A percentile compares a stretch with the other conserved stretches of the same genome.
Conservation (phyloP, 2,888 invertebrate species). For the Phania funesta region DNA sequence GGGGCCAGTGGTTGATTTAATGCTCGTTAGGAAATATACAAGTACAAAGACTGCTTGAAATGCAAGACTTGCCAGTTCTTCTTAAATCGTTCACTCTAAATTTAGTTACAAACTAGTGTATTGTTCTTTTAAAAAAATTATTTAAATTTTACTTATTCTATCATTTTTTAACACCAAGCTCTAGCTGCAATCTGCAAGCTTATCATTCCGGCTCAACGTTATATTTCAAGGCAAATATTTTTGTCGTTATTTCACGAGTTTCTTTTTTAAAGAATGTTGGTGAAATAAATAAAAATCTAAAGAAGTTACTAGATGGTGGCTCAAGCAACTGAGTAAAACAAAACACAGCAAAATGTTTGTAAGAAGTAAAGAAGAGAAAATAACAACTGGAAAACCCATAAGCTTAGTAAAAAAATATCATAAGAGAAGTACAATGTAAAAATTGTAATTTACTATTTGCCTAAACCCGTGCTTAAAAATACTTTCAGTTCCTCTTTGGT, state of each 20-base stretch:
- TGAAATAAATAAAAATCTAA: constrained; percentile 27
- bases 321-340: background rate
- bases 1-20: background rate
- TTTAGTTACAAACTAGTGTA: no score
- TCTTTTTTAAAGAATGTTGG: constrained; percentile 40
- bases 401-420: constrained; percentile 64
- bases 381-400: constrained; percentile 46
- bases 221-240: constrained; percentile 19
- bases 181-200: no score
- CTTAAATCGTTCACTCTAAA: no score
- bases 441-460: constrained; percentile 69
- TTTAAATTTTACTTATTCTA: no score
- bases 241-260: constrained; percentile 14
- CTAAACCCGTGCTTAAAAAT: constrained; percentile 65
- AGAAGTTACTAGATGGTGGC: constrained; percentile 24
- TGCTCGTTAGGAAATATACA: no score
- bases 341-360: constrained; percentile 18
- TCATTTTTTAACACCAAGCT: no score
- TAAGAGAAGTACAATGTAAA: constrained; percentile 49
- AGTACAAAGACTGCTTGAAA: no score
- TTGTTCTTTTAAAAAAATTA: no score
- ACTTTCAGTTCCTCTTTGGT: constrained; percentile 59
- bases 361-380: constrained; percentile 14
- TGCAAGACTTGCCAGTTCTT: no score
- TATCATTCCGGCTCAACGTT: no score